phyloP scores from a whole-genome alignment of 2,113 vertebrate genomes.

The Emberiza fucata region DNA sequence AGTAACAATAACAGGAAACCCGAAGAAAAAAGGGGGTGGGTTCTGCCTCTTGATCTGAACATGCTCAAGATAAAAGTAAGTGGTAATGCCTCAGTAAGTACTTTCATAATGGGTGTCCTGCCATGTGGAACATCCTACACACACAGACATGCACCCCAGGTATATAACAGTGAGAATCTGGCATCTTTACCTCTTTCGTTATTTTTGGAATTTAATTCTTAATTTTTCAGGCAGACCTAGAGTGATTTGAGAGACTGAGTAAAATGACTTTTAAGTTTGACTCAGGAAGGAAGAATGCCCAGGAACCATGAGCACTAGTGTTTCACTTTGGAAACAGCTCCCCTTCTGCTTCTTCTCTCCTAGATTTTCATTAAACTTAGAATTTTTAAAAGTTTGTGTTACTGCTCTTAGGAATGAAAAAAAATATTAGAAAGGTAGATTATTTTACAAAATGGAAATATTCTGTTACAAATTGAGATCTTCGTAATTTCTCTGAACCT shows the following conservation, averaged over 20 bases:
- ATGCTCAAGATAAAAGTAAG: background rate
- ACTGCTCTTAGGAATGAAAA: background rate
- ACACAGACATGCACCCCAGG: background rate
- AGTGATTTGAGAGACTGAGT: background rate
- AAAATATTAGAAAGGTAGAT: background rate
- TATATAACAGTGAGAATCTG: background rate
- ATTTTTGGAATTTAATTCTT: background rate
- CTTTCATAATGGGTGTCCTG: background rate
- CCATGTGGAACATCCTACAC: background rate
- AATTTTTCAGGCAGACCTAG: background rate
- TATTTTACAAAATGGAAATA: background rate
- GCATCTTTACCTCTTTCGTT: background rate
- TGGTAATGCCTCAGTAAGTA: background rate
- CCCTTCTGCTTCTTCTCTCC: background rate
- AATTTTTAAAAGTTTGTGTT: background rate
- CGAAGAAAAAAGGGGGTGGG: conserved; percentile 34
- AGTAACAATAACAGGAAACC: conserved; percentile 57
- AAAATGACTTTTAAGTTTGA: background rate
- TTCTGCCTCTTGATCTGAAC: conserved; percentile 14
- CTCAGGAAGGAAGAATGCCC: background rate
- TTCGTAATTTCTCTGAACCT: background rate
- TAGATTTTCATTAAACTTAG: background rate
- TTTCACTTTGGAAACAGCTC: background rate
- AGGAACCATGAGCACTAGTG: too few relatives aligned
- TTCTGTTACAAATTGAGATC: background rate